phyloP scores from a whole-genome alignment of 2,797 vertebrate genomes.

The Acipenser oxyrinchus region DNA sequence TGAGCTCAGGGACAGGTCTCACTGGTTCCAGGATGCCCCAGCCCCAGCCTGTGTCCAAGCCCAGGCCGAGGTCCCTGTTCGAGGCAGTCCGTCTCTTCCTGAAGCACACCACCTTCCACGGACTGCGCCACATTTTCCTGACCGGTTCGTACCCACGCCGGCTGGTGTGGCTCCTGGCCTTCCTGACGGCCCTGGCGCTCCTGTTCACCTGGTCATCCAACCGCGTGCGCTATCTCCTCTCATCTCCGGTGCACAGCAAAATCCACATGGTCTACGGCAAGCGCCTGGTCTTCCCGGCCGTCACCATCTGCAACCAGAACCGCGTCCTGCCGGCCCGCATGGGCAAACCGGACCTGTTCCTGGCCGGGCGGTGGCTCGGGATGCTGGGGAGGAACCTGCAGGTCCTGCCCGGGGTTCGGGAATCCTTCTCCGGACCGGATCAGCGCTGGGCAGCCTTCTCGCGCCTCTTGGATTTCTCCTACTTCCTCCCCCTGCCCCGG shows the following conservation, averaged over 20 bases:
- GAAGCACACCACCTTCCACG: slow-evolving; percentile 62
- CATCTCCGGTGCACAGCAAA: slow-evolving; percentile 66
- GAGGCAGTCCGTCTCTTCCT: slow-evolving; percentile 62
- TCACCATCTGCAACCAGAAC: slow-evolving; percentile 76
- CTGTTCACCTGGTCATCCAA: slow-evolving; percentile 70
- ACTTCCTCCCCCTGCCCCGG: slow-evolving; percentile 68
- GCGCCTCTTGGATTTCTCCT: slow-evolving; percentile 67
- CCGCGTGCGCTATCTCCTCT: slow-evolving; percentile 66
- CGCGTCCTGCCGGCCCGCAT: slow-evolving; percentile 63
- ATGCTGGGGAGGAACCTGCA: slow-evolving; percentile 65
- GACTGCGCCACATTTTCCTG: slow-evolving; percentile 60
- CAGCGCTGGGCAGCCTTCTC: slow-evolving; percentile 59
- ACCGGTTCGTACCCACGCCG: slow-evolving; percentile 60
- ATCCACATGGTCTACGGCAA: slow-evolving; percentile 69
- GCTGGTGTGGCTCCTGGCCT: slow-evolving; percentile 63
- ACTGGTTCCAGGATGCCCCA: slow-evolving; percentile 52
- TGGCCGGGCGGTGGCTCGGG: slow-evolving; percentile 67
- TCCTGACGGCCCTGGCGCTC: slow-evolving; percentile 56
- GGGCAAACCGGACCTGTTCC: slow-evolving; percentile 70
- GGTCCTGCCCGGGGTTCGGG: slow-evolving; percentile 50
- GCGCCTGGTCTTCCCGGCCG: slow-evolving; percentile 67
- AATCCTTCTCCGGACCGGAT: slow-evolving; percentile 49
- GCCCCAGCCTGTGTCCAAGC: neutral
- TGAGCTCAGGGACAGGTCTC: slow-evolving; percentile 31
- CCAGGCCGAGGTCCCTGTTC: slow-evolving; percentile 35